Percentiles rank a stretch among this genome's conserved stretches.
Conservation (phyloP, 92 coral and sea anemone species). For the Bergia sp. region DNA sequence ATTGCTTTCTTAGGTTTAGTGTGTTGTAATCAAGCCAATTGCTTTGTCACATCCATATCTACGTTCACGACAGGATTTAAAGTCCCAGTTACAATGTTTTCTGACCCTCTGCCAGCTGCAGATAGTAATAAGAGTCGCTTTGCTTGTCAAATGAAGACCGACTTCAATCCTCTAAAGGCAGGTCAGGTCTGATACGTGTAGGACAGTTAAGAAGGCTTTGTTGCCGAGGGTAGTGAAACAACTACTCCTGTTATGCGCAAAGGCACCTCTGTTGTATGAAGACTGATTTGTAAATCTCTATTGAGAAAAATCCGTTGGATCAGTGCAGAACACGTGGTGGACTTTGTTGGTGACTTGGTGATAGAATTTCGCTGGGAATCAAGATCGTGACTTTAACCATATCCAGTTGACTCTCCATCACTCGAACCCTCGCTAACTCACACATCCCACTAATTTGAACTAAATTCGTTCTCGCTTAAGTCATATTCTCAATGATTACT, state of each 20-base stretch:
- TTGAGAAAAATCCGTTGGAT: slow-evolving; percentile 19
- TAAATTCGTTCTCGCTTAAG: too few relatives aligned
- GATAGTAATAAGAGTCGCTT: neutral
- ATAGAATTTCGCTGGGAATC: neutral
- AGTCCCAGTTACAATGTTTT: neutral
- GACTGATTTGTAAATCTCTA: slow-evolving; percentile 15
- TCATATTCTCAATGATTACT: too few relatives aligned
- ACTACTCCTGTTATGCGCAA: neutral
- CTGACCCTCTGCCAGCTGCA: neutral
- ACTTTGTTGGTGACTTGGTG: neutral
- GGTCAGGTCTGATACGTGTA: slow-evolving; percentile 73
- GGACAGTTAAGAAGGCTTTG: slow-evolving; percentile 34
- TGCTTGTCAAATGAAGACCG: slow-evolving; percentile 57
- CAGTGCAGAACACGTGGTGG: slow-evolving; percentile 27
- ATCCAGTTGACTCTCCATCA: too few relatives aligned
- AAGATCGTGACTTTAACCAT: neutral
- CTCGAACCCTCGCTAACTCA: too few relatives aligned
- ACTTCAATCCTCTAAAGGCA: slow-evolving; percentile 42
- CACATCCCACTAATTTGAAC: too few relatives aligned
- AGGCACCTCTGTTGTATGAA: slow-evolving; percentile 33
- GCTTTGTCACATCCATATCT: too few relatives aligned
- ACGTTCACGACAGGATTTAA: too few relatives aligned
- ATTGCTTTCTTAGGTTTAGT: too few relatives aligned
- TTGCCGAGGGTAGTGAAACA: neutral
- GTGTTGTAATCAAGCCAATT: too few relatives aligned